Base-by-base conservation (phyloP, 2,888 invertebrate genomes). In the Scaptomyza cyrtandrae region DNA sequence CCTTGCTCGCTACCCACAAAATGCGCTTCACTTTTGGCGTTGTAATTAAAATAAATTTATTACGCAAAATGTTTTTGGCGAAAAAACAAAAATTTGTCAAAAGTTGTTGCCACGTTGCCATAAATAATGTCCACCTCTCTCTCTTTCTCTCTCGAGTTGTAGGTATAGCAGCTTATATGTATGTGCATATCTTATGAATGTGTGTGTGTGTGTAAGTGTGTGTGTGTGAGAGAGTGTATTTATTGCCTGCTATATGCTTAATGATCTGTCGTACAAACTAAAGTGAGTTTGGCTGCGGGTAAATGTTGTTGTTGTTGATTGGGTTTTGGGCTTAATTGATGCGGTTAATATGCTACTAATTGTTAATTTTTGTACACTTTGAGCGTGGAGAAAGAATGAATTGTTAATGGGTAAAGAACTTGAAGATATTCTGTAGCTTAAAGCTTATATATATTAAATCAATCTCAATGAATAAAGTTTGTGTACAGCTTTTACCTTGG, bases 31-130 rank as follows among this genome's bases (percentile, higher is more conserved):
- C 67, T 79, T 81, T 83, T 69, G 87, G 85, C 78, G 78, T 78
- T 84, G 84, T 84, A 84, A 84, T 84, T 84, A 84, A 84, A 84
- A 84, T 84, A 84, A 84, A 84, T 84, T 84, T 86, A 84, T 84
- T 87, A 86, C 84, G 80, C 75, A 84, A 84, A 86, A 85, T 86
- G 82, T 87, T 84, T 84, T 84, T 86, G 75, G 79, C 79, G 75
- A n/a, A 33, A 5, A n/a, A 83, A 86, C 85, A 82, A 86, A 83
- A 83, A 86, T 84, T 84, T 82, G 87, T 87, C 87, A 85, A 87
- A 87, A 87, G 77, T 87, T 86, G 73, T 71, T 75, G 82, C 70
- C 61, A 61, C 56, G 16, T 41, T 16, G 66, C 53, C 71, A 86
- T 86, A 83, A 83, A 86, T 83, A 80, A 83, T 86, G 79, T 65